Conservation (phyloP, 1,140 invertebrate genomes). For the Drosophila parabipectinata region DNA sequence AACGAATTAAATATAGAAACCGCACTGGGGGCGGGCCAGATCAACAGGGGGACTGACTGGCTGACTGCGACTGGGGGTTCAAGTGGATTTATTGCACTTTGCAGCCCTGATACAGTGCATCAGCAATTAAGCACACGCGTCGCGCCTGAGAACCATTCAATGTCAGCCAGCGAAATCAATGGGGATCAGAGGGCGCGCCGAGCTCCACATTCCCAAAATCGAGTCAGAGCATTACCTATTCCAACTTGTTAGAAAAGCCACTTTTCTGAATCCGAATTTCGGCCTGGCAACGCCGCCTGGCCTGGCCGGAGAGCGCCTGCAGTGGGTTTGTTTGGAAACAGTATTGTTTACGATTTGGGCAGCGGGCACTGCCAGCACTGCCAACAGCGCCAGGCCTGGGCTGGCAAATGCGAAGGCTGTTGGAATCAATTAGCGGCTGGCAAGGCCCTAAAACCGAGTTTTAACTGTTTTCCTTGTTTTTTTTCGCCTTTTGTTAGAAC, state of each 20-base stretch:
- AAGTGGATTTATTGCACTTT: constrained; percentile 57
- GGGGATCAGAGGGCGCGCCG: constrained; percentile 7
- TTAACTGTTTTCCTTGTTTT: constrained; percentile 15
- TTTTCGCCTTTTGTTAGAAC: constrained; percentile 42
- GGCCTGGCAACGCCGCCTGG: background rate
- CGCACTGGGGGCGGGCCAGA: constrained; percentile 12
- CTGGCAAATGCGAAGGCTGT: background rate
- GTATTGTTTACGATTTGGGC: background rate
- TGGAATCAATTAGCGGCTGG: constrained; percentile 62
- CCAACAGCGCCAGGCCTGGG: background rate
- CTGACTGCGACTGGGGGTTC: constrained; percentile 31
- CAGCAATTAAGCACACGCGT: constrained; percentile 20
- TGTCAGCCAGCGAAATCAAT: constrained; percentile 34
- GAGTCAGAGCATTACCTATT: background rate
- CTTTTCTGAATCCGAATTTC: background rate
- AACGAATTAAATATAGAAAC: constrained; percentile 49
- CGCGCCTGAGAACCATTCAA: constrained; percentile 30
- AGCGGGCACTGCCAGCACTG: background rate
- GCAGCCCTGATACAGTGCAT: constrained; percentile 36
- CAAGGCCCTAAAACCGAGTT: constrained; percentile 28
- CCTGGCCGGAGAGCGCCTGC: background rate
- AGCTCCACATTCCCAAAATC: background rate
- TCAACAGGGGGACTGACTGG: constrained; percentile 21
- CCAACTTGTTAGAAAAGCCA: background rate
- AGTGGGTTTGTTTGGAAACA: background rate